These are phyloP conservation scores for Melanotaenia nigrans DNA, from an alignment of 2,797 vertebrate species.

Conservation along the genomic window DNA sequence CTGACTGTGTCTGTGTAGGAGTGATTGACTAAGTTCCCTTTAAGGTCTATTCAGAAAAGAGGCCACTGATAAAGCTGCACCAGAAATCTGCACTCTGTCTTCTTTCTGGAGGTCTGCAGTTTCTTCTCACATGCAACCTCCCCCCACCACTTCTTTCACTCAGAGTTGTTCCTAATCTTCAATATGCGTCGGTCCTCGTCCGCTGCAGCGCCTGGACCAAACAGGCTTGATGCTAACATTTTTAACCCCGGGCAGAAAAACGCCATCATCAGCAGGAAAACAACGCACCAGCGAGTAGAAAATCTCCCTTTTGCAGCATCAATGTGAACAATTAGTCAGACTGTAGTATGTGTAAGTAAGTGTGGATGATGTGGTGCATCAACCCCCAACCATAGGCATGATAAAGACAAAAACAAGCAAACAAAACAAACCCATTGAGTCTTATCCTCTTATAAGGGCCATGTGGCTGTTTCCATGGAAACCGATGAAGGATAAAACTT, in stretches of 20 bases:
- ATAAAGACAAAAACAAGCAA: neutral
- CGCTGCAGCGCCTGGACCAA: neutral
- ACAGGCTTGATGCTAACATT: neutral
- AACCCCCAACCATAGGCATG: neutral
- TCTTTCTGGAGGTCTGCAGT: neutral
- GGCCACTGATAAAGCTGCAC: neutral
- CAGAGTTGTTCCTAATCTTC: neutral
- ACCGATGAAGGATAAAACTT: neutral
- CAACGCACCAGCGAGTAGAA: neutral
- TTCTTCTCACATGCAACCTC: neutral
- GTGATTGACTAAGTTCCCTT: neutral
- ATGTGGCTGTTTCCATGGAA: neutral
- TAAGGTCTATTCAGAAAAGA: neutral
- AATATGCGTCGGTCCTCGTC: neutral
- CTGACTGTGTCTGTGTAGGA: neutral
- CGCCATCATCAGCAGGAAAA: too few species aligned
- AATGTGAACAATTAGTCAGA: neutral
- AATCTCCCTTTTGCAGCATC: too few species aligned
- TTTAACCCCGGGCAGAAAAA: neutral
- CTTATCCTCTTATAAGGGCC: neutral
- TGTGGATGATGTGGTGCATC: neutral
- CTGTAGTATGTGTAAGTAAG: neutral
- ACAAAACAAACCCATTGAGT: neutral
- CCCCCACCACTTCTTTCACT: neutral
- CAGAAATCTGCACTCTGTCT: neutral